Evolutionary conservation across 2,888 invertebrate species (phyloP).

Genomic region (Eumacrocentrus americanus): DNA sequence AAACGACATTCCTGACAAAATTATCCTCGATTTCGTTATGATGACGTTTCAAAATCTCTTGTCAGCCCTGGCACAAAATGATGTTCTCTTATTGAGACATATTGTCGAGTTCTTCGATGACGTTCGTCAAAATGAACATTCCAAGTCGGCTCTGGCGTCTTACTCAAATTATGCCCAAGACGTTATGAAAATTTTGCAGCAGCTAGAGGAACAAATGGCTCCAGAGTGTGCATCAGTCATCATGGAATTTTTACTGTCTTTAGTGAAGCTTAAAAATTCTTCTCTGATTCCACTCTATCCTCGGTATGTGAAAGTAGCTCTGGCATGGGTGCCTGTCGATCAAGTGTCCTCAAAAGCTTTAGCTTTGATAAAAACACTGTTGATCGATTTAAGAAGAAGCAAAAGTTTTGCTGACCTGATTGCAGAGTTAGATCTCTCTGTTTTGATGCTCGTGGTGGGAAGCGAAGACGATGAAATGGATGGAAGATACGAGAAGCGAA

Average conservation of each 20-base stretch:
- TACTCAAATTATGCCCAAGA: conserved; percentile 57
- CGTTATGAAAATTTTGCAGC: conserved; percentile 57
- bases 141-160: conserved; percentile 48
- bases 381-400: conserved; percentile 52
- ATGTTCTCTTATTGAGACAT: conserved; percentile 63
- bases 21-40: conserved; percentile 62
- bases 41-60: conserved; percentile 63
- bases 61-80: conserved; percentile 61
- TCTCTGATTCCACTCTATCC: conserved; percentile 59
- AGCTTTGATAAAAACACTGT: conserved; percentile 59
- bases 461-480: conserved; percentile 50
- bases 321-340: conserved; percentile 63
- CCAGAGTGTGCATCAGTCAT: conserved; percentile 63
- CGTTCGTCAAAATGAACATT: conserved; percentile 58
- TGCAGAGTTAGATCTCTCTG: conserved; percentile 58
- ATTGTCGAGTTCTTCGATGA: conserved; percentile 66
- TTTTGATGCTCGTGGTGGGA: conserved; percentile 59
- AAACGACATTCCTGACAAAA: conserved; percentile 62
- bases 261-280: conserved; percentile 61
- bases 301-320: conserved; percentile 59
- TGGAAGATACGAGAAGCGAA: conserved; percentile 30
- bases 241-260: conserved; percentile 63
- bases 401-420: conserved; percentile 48
- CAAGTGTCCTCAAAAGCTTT: conserved; percentile 61
- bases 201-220: conserved; percentile 52